Evolutionary conservation across 2,113 vertebrate genomes (phyloP).

Genomic region (Lycocorax pyrrhopterus): DNA sequence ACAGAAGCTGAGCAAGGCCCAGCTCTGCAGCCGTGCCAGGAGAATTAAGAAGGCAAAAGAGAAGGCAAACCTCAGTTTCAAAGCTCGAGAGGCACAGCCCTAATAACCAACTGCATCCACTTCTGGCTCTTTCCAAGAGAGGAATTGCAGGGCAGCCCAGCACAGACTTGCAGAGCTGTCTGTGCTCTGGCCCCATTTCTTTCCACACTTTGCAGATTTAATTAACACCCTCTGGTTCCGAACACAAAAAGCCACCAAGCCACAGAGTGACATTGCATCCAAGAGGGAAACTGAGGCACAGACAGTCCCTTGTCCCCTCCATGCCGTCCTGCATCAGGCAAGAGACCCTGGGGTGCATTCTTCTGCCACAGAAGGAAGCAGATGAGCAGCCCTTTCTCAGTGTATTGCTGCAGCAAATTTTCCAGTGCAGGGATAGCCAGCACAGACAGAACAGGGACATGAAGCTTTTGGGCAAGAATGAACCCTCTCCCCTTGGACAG

Average conservation of each 20-base stretch:
- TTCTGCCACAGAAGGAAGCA: background rate
- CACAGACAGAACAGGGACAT: background rate
- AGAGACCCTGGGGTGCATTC: background rate
- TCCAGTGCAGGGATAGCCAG: background rate
- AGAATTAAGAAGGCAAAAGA: background rate
- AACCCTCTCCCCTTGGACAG: background rate
- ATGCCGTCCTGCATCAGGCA: background rate
- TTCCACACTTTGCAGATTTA: background rate
- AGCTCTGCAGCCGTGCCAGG: background rate
- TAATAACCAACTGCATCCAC: background rate
- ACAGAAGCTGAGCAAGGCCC: background rate
- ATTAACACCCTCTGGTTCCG: background rate
- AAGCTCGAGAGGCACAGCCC: background rate
- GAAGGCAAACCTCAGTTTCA: background rate
- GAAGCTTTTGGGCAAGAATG: background rate
- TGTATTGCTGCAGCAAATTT: background rate
- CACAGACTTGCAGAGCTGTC: background rate
- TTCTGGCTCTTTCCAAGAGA: background rate
- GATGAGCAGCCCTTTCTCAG: background rate
- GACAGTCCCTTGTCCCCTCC: background rate
- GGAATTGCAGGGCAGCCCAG: background rate
- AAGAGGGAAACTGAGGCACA: background rate
- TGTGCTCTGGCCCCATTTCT: accelerated
- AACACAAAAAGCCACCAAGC: background rate
- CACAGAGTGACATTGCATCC: background rate